Base-by-base conservation (phyloP, 2,888 invertebrate species). In the Cerceris rybyensis region DNA sequence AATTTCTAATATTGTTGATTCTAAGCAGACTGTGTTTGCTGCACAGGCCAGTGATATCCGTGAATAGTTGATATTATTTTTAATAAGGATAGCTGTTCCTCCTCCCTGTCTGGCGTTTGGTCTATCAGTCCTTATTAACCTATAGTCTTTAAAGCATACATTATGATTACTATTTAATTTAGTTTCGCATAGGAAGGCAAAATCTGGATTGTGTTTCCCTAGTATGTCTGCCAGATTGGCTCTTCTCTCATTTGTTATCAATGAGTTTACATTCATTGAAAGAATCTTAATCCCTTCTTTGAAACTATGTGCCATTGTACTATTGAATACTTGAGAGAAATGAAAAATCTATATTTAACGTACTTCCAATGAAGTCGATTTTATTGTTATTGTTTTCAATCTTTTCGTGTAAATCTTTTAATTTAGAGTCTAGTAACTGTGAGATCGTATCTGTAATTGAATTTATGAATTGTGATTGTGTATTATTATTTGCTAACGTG, bases 221-320 rank as follows among this genome's bases (percentile, higher is more conserved):
- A 46, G 5, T 0, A 8, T 11, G 5, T 46, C 46, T 13, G 13
- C 9, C 9, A 46, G 46, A 46, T 8, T 11, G 1, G 46, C 46
- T 46, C 46, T 8, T 46, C 46, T 46, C 5, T 46, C 46, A 17
- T 55, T 77, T 2, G 69, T 52, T 6, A 83, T 75, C 0, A 83
- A 63, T 0, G 81, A 83, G 42, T 81, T 83, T 0, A 79, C 78
- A 42, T 83, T 83, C 6, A 81, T 57, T 2, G 79, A 59, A 28
- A 75, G 58, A 42, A 75, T 77, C 75, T 82, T 82, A 42, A 79
- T 57, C 2, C 6, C 16, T 39, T 28, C 60, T 28, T 28, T 1
- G 1, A 46, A 1, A 46, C 1, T 2, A 2, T 0, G 2, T 46
- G 8, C 13, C 9, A 11, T 46, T 11, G 8, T 1, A 13, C 13